A percentile compares a stretch with the other conserved stretches of the same genome.
phyloP scores from a whole-genome alignment of 2,888 invertebrate species.

The Diplolepis rosae region DNA sequence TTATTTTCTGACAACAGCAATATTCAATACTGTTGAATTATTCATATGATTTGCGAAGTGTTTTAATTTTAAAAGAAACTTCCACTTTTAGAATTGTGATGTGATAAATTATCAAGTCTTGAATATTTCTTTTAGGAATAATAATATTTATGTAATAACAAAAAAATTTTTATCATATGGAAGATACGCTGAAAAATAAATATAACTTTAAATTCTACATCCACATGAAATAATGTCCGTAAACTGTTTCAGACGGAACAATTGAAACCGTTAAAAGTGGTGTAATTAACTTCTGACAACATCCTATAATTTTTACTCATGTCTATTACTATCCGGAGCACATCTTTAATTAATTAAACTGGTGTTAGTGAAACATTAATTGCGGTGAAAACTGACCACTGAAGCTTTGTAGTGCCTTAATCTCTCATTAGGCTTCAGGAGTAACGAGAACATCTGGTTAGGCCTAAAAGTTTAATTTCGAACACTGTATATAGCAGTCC shows the following conservation, averaged over 20 bases:
- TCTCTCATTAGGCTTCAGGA: slow-evolving; percentile 39
- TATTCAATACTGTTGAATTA: no score
- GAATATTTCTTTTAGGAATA: no score
- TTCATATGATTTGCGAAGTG: no score
- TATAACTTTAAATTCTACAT: no score
- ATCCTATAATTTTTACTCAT: slow-evolving; percentile 3
- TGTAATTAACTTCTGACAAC: background rate
- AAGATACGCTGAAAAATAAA: no score
- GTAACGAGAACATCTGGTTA: slow-evolving; percentile 32
- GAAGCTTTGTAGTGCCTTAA: slow-evolving; percentile 24
- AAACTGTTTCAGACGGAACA: background rate
- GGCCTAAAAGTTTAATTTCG: slow-evolving; percentile 53
- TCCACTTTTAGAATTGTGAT: no score
- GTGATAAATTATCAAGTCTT: no score
- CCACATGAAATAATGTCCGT: no score
- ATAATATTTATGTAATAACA: no score
- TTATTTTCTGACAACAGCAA: no score
- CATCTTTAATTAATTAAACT: slow-evolving; percentile 12
- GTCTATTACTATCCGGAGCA: background rate
- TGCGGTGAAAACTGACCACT: slow-evolving; percentile 24
- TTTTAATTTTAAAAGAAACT: no score
- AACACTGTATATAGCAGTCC: slow-evolving; percentile 45
- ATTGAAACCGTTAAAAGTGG: background rate
- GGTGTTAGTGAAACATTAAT: slow-evolving; percentile 9
- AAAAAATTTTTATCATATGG: no score